Evolutionary conservation across 2,888 invertebrate genomes (phyloP).

Genomic region (Ryuthela nishihirai): DNA sequence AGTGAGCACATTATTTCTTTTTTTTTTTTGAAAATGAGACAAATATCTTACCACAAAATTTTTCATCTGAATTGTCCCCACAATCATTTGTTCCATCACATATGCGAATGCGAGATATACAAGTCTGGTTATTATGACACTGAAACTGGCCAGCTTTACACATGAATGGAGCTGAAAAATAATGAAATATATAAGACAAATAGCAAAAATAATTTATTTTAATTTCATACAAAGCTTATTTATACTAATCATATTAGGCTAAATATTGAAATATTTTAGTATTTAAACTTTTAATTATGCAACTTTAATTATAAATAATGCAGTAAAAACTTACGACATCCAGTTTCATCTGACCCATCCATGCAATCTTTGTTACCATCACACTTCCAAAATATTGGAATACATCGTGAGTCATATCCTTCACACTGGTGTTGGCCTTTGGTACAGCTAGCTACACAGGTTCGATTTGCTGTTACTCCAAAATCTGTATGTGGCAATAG

Average conservation of each 20-base stretch:
- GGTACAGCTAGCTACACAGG: slow-evolving; percentile 93
- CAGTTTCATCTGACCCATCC: slow-evolving; percentile 84
- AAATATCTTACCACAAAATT: slow-evolving; percentile 62
- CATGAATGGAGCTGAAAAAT: slow-evolving; percentile 57
- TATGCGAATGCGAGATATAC: slow-evolving; percentile 85
- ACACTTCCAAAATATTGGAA: slow-evolving; percentile 75
- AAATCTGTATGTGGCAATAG: slow-evolving; percentile 51
- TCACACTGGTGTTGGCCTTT: slow-evolving; percentile 76
- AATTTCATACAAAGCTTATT: not conserved
- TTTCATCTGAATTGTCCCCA: slow-evolving; percentile 79
- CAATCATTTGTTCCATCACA: slow-evolving; percentile 91
- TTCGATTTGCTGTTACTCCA: slow-evolving; percentile 65
- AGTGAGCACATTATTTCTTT: no score
- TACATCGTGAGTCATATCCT: slow-evolving; percentile 63
- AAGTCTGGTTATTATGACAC: slow-evolving; percentile 67
- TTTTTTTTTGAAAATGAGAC: not conserved
- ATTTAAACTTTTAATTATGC: not conserved
- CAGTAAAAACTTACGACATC: slow-evolving; percentile 63
- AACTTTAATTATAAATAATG: not conserved
- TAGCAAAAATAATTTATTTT: not conserved
- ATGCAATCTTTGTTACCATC: slow-evolving; percentile 60
- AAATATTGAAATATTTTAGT: no score
- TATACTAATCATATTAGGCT: no score
- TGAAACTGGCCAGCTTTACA: slow-evolving; percentile 92
- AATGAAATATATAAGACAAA: not conserved